Evolutionary conservation across 2,113 vertebrate species (phyloP).

Genomic region (Scortum barcoo): DNA sequence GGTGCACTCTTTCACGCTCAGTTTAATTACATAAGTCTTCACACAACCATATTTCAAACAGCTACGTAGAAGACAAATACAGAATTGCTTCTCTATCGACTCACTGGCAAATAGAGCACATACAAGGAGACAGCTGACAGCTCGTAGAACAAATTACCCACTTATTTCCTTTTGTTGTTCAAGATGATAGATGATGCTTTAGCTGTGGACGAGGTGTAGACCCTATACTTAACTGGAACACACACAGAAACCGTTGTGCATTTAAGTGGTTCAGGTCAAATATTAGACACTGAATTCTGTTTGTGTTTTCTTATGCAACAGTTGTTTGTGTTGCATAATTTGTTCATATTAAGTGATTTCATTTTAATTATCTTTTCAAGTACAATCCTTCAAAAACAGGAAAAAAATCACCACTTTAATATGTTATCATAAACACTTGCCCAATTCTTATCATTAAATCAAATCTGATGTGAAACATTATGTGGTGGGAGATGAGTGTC

Average conservation of each 20-base stretch:
- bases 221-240: neutral
- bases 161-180: no score
- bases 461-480: neutral
- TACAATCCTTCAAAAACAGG: neutral
- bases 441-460: neutral
- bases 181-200: neutral
- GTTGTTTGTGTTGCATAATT: neutral
- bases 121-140: neutral
- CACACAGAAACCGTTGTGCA: neutral
- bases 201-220: neutral
- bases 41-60: slow-evolving; percentile 10
- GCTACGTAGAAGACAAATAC: neutral
- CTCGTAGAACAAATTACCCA: neutral
- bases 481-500: neutral
- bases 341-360: neutral
- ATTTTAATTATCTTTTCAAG: neutral
- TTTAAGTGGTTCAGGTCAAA: neutral
- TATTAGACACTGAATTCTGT: neutral
- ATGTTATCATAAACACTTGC: neutral
- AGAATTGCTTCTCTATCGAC: neutral
- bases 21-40: neutral
- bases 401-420: neutral
- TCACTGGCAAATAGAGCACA: neutral
- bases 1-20: slow-evolving; percentile 8
- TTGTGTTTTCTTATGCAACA: no score